These are phyloP conservation scores for Taeniopygia guttata DNA, from an alignment of 2,797 vertebrate species.

Conservation along the genomic window DNA sequence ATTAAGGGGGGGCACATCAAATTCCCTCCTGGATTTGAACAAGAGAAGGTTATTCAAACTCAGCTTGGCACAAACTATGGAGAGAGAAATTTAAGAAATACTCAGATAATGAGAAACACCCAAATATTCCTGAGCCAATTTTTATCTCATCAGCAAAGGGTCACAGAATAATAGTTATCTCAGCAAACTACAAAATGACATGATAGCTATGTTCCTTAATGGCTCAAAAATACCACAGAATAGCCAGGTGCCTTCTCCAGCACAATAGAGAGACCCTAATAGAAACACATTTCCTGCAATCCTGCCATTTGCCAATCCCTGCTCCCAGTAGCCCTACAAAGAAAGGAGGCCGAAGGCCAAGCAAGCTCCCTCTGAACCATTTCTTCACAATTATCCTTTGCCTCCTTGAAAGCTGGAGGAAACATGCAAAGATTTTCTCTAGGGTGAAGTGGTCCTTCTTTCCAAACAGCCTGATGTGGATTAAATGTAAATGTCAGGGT, in stretches of 20 bases:
- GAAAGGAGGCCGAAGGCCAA: not conserved
- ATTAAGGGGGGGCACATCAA: not conserved
- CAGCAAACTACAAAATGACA: not conserved
- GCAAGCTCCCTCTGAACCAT: not conserved
- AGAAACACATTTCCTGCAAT: not conserved
- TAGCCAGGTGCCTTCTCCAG: not conserved
- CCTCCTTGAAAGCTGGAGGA: not conserved
- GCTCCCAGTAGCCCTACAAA: not conserved
- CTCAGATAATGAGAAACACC: not conserved
- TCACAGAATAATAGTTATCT: not conserved
- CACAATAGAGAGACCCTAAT: not conserved
- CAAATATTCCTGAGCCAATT: not conserved
- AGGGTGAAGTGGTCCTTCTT: not conserved
- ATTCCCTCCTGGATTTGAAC: not conserved
- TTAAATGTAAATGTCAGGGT: not conserved
- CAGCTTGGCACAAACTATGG: not conserved
- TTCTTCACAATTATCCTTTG: not conserved
- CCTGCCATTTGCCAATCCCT: not conserved
- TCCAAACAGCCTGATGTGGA: not conserved
- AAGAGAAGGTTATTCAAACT: not conserved
- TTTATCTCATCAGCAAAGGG: not conserved
- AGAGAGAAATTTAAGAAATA: not conserved
- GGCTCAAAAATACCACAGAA: not conserved
- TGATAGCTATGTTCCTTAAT: constrained; percentile 1
- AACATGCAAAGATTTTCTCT: not conserved